These are phyloP conservation scores for Euwallacea fornicatus DNA, from an alignment of 1,140 invertebrate genomes.

Conservation along the genomic window DNA sequence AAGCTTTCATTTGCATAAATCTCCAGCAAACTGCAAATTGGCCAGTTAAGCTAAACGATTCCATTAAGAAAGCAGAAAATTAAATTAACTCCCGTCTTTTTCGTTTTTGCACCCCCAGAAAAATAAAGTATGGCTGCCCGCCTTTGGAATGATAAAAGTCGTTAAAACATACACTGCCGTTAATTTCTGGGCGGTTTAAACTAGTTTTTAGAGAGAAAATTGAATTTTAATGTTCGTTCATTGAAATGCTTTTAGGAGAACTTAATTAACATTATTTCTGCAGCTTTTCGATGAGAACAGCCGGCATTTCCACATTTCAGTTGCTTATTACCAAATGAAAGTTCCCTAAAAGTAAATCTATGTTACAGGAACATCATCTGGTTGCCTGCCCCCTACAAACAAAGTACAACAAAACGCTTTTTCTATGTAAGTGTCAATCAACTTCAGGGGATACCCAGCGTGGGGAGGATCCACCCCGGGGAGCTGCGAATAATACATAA, in stretches of 20 bases:
- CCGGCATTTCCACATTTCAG: too few relatives aligned
- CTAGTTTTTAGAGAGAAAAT: neutral
- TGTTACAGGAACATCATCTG: too few relatives aligned
- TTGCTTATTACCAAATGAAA: too few relatives aligned
- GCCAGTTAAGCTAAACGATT: slow-evolving; percentile 31
- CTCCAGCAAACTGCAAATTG: slow-evolving; percentile 31
- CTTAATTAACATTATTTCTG: too few relatives aligned
- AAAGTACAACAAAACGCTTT: neutral
- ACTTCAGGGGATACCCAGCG: neutral
- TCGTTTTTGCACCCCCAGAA: slow-evolving; percentile 23
- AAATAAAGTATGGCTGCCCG: slow-evolving; percentile 30
- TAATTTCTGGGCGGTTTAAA: neutral
- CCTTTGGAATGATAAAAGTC: slow-evolving; percentile 30
- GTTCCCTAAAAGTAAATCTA: too few relatives aligned
- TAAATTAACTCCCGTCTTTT: slow-evolving; percentile 34
- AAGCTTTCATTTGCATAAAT: slow-evolving; percentile 34
- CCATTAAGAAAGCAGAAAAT: slow-evolving; percentile 34
- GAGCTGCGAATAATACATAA: neutral
- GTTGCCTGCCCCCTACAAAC: too few relatives aligned
- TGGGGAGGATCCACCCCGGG: neutral
- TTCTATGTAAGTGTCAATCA: slow-evolving; percentile 4
- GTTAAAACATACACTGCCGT: slow-evolving; percentile 22
- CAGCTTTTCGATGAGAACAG: too few relatives aligned
- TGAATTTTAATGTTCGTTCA: too few relatives aligned
- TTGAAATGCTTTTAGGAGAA: too few relatives aligned